A percentile compares a stretch with the other conserved stretches of the same genome.
Conservation (phyloP, 2,797 vertebrate species). For the Eulemur coronatus region DNA sequence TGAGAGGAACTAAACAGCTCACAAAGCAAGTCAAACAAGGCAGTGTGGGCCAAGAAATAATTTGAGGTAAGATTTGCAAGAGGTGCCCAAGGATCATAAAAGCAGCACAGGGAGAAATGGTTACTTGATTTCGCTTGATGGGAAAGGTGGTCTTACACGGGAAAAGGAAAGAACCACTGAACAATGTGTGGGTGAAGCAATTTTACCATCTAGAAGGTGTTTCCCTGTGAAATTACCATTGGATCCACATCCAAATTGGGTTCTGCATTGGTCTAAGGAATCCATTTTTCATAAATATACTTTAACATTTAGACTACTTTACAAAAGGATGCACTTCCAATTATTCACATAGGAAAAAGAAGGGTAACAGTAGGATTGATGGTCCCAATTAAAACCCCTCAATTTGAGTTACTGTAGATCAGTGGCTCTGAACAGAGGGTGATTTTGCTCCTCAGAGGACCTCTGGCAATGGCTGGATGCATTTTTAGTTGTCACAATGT, state of each 20-base stretch:
- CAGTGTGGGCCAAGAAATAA: background rate
- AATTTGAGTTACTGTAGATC: background rate
- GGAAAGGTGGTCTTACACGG: background rate
- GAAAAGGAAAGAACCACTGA: background rate
- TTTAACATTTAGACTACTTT: background rate
- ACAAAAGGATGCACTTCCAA: background rate
- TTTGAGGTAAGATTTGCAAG: background rate
- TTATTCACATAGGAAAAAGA: background rate
- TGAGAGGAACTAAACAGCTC: background rate
- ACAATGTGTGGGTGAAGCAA: background rate
- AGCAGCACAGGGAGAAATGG: background rate
- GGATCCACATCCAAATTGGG: background rate
- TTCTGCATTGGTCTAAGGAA: background rate
- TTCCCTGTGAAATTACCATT: background rate
- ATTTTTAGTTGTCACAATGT: background rate
- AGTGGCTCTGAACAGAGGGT: background rate
- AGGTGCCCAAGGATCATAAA: background rate
- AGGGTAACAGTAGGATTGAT: background rate
- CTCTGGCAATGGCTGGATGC: background rate
- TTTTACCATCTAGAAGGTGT: background rate
- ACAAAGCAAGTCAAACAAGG: background rate
- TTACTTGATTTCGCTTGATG: background rate
- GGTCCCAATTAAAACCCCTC: background rate
- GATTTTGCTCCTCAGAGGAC: background rate
- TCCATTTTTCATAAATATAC: background rate